Conservation (phyloP, 2,888 invertebrate genomes). For the Scaptomyza tumidula region DNA sequence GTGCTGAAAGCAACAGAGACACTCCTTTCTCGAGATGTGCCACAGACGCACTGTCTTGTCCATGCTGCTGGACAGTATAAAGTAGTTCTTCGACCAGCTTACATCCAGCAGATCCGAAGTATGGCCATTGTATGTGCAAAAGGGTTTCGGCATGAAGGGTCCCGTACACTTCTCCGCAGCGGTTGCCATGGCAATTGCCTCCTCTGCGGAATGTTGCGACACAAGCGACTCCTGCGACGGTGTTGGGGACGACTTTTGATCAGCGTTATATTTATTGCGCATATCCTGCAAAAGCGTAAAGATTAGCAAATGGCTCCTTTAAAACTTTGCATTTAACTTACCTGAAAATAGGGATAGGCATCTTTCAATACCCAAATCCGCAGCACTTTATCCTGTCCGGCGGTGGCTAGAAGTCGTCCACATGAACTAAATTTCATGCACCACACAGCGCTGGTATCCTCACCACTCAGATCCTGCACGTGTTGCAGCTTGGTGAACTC, state of each 20-base stretch:
- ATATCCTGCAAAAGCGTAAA: conserved; percentile 89
- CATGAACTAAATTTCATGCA: conserved; percentile 99
- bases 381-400: conserved; percentile 97
- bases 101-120: conserved; percentile 98
- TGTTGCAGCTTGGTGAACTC: conserved; percentile 97
- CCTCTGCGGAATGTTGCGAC: conserved; percentile 90
- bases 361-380: conserved; percentile 97
- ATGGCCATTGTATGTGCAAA: conserved; percentile 97
- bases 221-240: conserved; percentile 96
- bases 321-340: conserved; percentile 55
- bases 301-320: neutral
- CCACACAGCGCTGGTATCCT: conserved; percentile 98
- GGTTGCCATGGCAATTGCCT: conserved; percentile 85
- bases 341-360: conserved; percentile 95
- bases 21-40: conserved; percentile 98
- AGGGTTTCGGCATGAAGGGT: conserved; percentile 94
- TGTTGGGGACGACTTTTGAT: conserved; percentile 94
- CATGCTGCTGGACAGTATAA: conserved; percentile 98
- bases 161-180: conserved; percentile 87
- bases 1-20: conserved; percentile 99
- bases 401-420: conserved; percentile 97
- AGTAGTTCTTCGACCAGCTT: conserved; percentile 99
- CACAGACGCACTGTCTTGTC: conserved; percentile 98
- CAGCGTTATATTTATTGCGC: conserved; percentile 96
- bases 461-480: conserved; percentile 93